Conservation (phyloP, 2,797 vertebrate species). For the Siniperca scherzeri region DNA sequence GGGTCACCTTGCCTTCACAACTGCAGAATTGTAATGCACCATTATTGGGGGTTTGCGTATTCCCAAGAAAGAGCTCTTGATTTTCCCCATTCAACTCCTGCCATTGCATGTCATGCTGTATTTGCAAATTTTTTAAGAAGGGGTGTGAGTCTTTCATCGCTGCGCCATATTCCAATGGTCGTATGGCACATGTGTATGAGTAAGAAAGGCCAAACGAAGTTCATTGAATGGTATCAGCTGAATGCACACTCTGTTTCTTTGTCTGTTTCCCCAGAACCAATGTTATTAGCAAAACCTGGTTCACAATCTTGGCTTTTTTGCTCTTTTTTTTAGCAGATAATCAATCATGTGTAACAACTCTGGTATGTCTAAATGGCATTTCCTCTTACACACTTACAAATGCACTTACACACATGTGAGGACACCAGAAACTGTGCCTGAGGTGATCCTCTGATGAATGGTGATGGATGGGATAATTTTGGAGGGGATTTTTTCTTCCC, state of each 20-base stretch:
- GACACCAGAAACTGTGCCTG: slow-evolving; percentile 35
- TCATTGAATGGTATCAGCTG: slow-evolving; percentile 51
- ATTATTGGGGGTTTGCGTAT: slow-evolving; percentile 55
- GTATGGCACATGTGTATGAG: slow-evolving; percentile 49
- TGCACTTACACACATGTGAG: slow-evolving; percentile 40
- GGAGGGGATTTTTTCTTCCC: slow-evolving; percentile 9
- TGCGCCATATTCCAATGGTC: slow-evolving; percentile 48
- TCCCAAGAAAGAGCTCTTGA: slow-evolving; percentile 32
- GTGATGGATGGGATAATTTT: slow-evolving; percentile 31
- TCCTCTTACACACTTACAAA: slow-evolving; percentile 31
- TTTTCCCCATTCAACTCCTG: slow-evolving; percentile 38
- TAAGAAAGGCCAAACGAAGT: slow-evolving; percentile 62
- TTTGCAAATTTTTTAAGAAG: slow-evolving; percentile 13
- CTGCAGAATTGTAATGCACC: slow-evolving; percentile 73
- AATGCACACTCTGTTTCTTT: slow-evolving; percentile 45
- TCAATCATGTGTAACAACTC: slow-evolving; percentile 68
- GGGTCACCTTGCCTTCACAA: slow-evolving; percentile 80
- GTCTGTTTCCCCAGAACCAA: slow-evolving; percentile 15
- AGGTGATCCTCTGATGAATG: slow-evolving; percentile 53
- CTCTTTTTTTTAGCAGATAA: slow-evolving; percentile 44
- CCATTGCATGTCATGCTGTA: slow-evolving; percentile 27
- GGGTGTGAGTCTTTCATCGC: slow-evolving; percentile 46
- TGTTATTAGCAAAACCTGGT: slow-evolving; percentile 33
- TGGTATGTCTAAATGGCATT: slow-evolving; percentile 52
- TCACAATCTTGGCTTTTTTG: slow-evolving; percentile 16